Conservation (phyloP, 2,113 vertebrate genomes). For the Paedocypris sp. region DNA sequence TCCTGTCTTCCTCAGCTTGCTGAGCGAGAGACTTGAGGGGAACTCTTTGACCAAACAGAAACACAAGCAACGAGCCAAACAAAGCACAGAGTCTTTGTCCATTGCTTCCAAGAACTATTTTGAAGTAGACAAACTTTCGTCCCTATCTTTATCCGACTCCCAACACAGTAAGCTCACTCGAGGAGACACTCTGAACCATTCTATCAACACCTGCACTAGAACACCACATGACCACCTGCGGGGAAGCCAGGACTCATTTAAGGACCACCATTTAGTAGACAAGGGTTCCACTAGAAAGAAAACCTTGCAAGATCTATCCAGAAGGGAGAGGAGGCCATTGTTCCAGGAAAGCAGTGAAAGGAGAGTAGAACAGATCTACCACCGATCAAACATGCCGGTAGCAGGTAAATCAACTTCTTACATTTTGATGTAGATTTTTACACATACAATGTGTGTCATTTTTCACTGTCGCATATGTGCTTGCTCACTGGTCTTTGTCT, state of each 20-base stretch:
- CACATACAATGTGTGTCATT: not conserved
- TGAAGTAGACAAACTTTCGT: slow-evolving; percentile 81
- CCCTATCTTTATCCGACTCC: slow-evolving; percentile 74
- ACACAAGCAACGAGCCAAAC: slow-evolving; percentile 75
- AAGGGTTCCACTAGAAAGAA: slow-evolving; percentile 73
- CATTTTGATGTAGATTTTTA: not conserved
- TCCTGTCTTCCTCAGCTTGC: slow-evolving; percentile 67
- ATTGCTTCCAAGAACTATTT: slow-evolving; percentile 74
- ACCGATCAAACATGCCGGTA: slow-evolving; percentile 61
- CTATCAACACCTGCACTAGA: slow-evolving; percentile 75
- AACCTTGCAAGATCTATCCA: slow-evolving; percentile 77
- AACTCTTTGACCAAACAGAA: slow-evolving; percentile 79
- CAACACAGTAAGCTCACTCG: slow-evolving; percentile 82
- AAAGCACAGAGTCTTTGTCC: slow-evolving; percentile 53
- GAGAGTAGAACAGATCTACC: slow-evolving; percentile 58
- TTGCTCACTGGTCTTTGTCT: no score
- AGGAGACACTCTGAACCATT: slow-evolving; percentile 69
- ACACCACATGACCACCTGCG: slow-evolving; percentile 62
- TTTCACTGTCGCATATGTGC: no score
- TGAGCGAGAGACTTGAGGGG: slow-evolving; percentile 71
- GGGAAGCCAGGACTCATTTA: slow-evolving; percentile 66
- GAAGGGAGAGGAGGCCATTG: slow-evolving; percentile 79
- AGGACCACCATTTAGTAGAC: slow-evolving; percentile 69
- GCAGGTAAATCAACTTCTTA: slow-evolving; percentile 62
- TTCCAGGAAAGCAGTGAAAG: slow-evolving; percentile 78